These are phyloP conservation scores for Salarias fasciatus DNA, from an alignment of 2,797 vertebrate species.

Conservation along the genomic window DNA sequence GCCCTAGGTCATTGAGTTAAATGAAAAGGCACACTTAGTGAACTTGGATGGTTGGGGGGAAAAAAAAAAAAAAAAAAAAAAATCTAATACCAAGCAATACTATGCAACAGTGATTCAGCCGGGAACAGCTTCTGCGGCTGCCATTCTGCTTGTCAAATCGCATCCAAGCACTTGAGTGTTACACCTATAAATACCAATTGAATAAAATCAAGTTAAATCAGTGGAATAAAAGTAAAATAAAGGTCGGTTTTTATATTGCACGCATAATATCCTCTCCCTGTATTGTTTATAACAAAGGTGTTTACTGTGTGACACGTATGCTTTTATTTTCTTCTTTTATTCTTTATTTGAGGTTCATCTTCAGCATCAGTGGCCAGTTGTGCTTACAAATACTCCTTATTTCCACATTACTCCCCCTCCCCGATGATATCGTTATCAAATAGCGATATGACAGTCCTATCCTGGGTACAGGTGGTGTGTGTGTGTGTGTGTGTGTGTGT, in stretches of 20 bases:
- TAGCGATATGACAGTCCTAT: conserved; percentile 12
- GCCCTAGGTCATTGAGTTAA: conserved; percentile 33
- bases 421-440: conserved; percentile 6
- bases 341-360: conserved; percentile 9
- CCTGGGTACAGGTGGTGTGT: conserved; percentile 19
- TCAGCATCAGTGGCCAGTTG: background rate
- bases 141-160: conserved; percentile 6
- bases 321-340: background rate
- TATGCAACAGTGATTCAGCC: conserved; percentile 36
- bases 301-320: background rate
- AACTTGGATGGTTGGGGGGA: conserved; percentile 8
- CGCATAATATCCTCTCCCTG: no score
- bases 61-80: conserved; percentile 22
- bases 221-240: background rate
- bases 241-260: no score
- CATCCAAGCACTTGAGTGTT: conserved; percentile 5
- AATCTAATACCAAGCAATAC: conserved; percentile 20
- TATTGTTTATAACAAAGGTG: no score
- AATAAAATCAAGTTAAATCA: background rate
- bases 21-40: conserved; percentile 31
- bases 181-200: conserved; percentile 3
- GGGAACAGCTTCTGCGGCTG: conserved; percentile 15
- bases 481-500: no score
- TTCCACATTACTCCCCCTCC: background rate
- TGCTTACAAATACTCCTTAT: conserved; percentile 7